These are phyloP conservation scores for Oligia strigilis DNA, from an alignment of 2,888 invertebrate genomes.

Conservation along the genomic window DNA sequence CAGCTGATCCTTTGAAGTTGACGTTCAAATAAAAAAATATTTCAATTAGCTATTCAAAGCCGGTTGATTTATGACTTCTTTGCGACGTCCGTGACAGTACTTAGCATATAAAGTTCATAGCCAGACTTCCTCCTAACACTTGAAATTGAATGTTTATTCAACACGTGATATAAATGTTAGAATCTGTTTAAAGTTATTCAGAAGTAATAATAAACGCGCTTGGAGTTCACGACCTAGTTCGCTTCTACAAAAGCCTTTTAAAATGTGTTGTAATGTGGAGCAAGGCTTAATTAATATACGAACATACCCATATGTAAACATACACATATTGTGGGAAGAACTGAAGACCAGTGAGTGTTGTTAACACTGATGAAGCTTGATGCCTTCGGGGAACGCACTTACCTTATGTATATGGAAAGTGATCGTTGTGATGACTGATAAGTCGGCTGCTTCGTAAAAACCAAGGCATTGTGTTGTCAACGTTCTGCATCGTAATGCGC, in stretches of 20 bases:
- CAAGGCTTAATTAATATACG: slow-evolving; percentile 70
- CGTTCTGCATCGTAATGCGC: slow-evolving; percentile 59
- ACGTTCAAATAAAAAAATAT: slow-evolving; percentile 44
- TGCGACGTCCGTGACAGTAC: slow-evolving; percentile 30
- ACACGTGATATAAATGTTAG: slow-evolving; percentile 32
- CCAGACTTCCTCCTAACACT: slow-evolving; percentile 46
- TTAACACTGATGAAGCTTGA: slow-evolving; percentile 55
- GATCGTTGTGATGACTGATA: slow-evolving; percentile 61
- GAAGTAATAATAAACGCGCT: slow-evolving; percentile 33
- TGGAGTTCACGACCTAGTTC: slow-evolving; percentile 63
- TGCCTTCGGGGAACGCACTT: slow-evolving; percentile 28
- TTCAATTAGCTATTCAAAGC: slow-evolving; percentile 55
- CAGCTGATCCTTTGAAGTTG: slow-evolving; percentile 68
- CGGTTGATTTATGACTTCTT: slow-evolving; percentile 51
- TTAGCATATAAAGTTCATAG: slow-evolving; percentile 45
- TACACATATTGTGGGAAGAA: slow-evolving; percentile 58
- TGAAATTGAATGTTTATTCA: slow-evolving; percentile 45
- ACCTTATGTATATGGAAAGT: slow-evolving; percentile 46
- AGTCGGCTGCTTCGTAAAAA: slow-evolving; percentile 62
- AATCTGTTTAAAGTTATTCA: slow-evolving; percentile 39
- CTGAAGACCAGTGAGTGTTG: slow-evolving; percentile 52
- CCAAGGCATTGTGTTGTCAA: slow-evolving; percentile 60
- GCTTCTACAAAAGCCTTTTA: slow-evolving; percentile 61
- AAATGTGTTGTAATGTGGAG: slow-evolving; percentile 69
- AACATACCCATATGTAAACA: slow-evolving; percentile 28